Conservation (phyloP, 2,888 invertebrate species). For the Prosopocoilus inquinatus region DNA sequence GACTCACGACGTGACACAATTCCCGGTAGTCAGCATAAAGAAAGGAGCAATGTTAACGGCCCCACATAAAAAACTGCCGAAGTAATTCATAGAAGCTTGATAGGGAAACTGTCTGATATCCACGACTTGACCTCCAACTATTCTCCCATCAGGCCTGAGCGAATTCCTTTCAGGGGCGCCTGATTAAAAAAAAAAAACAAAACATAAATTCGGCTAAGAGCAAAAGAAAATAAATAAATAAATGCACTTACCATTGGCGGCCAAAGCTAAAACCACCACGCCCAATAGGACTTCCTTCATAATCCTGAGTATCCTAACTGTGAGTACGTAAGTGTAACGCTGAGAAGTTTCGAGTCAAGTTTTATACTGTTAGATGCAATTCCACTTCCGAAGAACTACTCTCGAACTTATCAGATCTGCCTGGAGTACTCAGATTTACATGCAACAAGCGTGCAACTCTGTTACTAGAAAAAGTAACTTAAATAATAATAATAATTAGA, state of each 20-base stretch:
- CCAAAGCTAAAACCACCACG: neutral
- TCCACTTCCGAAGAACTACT: too few species aligned
- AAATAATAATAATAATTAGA: too few species aligned
- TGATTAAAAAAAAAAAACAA: neutral
- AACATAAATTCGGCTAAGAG: neutral
- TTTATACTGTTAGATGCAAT: too few species aligned
- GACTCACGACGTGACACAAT: neutral
- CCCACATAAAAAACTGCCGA: slow-evolving; percentile 5
- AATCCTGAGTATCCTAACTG: neutral
- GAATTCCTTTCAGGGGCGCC: neutral
- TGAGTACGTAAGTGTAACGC: neutral
- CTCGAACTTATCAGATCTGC: too few species aligned
- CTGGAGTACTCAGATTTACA: too few species aligned
- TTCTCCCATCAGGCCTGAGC: slow-evolving; percentile 31
- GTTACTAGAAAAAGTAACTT: too few species aligned
- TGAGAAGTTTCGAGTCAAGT: too few species aligned
- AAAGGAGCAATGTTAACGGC: slow-evolving; percentile 6
- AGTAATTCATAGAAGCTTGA: slow-evolving; percentile 5
- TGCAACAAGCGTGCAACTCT: too few species aligned
- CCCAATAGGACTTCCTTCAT: neutral
- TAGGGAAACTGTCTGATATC: slow-evolving; percentile 9
- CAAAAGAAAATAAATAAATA: neutral
- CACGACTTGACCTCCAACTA: slow-evolving; percentile 10
- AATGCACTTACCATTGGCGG: neutral
- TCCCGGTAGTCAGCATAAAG: slow-evolving; percentile 8